Base-by-base conservation (phyloP, 2,888 invertebrate genomes). In the Apotomis capreana region DNA sequence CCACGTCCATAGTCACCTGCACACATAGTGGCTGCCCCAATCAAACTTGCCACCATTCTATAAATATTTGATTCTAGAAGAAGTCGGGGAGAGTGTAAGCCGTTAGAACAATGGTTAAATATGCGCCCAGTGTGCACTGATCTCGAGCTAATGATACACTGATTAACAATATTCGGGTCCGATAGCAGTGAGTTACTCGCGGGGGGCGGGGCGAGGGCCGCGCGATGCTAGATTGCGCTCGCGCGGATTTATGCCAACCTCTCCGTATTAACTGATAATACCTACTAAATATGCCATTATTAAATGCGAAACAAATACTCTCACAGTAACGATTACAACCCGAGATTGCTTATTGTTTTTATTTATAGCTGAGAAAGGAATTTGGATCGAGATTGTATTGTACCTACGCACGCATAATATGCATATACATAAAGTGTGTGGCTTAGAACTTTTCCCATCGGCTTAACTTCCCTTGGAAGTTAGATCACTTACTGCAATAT, bases 101-200 rank as follows among this genome's bases (percentile, higher is more conserved):
- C n/a, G 44, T 59, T 12, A 62, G 49, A 67, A 61, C 57, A 63
- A 70, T 63, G 64, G 55, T 69, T 68, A 75, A 68, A 54, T 75
- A 74, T 78, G 51, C 81, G 69, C 52, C 73, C 81, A 82, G 88
- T 91, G 89, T 88, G 85, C 75, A 78, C 75, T 79, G 78, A 76
- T 76, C 78, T 76, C 79, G 77, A 86, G 88, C 89, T 92, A 92
- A 92, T 93, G 92, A 92, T 92, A 88, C 91, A 87, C 90, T 92
- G 92, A 93, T 93, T 93, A 92, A 93, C 92, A 92, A 92, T 92
- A 93, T 93, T 93, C 92, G 92, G 92, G 89, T 84, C 80, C 88
- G 92, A 92, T 92, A 92, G 87, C 86, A 86, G 85, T 90, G 91
- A 92, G 88, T 92, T 92, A 92, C 90, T 86, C 80, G 84, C 80